Base-by-base conservation (phyloP, 1,140 invertebrate species). In the Adoxophyes honmai region DNA sequence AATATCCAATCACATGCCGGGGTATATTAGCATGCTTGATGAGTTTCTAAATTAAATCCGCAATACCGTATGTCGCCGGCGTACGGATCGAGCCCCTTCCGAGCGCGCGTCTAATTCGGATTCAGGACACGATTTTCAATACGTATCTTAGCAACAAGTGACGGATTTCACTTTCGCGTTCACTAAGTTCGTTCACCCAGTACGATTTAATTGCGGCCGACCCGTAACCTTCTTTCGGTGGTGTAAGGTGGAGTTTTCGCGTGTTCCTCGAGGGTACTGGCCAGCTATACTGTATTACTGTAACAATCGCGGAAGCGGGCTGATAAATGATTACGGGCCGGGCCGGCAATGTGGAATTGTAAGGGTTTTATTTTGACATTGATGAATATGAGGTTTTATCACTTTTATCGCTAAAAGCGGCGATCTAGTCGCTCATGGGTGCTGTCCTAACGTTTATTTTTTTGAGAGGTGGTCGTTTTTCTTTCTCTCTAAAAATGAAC, bases 141-240 rank as follows among this genome's bases (percentile, higher is more conserved):
- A 70, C 54, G 59, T 67, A 64, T 60, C 62, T 48, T 62, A 65
- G 70, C 68, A 70, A 69, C 70, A 73, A 73, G 68, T 73, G 70
- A 71, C 59, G 64, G 68, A 73, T 73, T 70, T 70, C 68, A 71
- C 72, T 75, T 75, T 78, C 66, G 65, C 63, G 53, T 65, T 64
- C 55, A 51, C 38, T 34, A 62, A 52, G 69, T 60, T 66, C 66
- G 34, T 15, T 62, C 66, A 64, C 65, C 72, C 55, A 33, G 37
- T 39, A 16, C 52, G 54, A 48, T 11, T 33, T 11, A 13, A 48
- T 13, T 48, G n/a, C 18, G n/a, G 11, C 42, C 18, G n/a, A 33
- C 11, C 28, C 10, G 18, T 18, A 21, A 48, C 42, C 42, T 48
- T 48, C 18, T 21, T 7, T 13, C 42, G 10, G 10, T 1, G 21